Percentiles rank a stretch among this genome's conserved stretches.
phyloP scores from a whole-genome alignment of 2,797 vertebrate genomes.

The Argyrosomus regius region DNA sequence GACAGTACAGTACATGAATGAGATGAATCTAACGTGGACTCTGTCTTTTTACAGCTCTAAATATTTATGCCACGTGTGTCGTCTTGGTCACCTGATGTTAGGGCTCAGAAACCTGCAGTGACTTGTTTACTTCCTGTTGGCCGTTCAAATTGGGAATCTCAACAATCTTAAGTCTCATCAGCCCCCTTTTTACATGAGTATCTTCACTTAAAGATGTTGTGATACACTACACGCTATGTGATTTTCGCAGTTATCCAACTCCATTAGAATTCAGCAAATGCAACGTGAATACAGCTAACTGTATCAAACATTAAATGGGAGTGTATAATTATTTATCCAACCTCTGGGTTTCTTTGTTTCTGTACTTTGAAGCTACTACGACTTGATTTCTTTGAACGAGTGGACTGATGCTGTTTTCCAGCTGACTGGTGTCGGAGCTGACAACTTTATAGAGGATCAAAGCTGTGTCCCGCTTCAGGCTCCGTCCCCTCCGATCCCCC shows the following conservation, averaged over 20 bases:
- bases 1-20: constrained; percentile 78
- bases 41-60: constrained; percentile 79
- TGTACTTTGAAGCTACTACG: constrained; percentile 79
- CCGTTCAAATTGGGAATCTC: constrained; percentile 69
- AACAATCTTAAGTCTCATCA: constrained; percentile 62
- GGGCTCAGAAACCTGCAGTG: constrained; percentile 78
- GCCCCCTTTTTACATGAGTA: constrained; percentile 63
- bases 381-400: constrained; percentile 74
- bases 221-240: constrained; percentile 66
- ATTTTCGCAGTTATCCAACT: constrained; percentile 53
- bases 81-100: constrained; percentile 76
- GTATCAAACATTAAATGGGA: constrained; percentile 85
- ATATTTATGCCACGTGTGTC: constrained; percentile 83
- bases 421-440: constrained; percentile 42
- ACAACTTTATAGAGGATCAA: constrained; percentile 28
- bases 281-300: constrained; percentile 63
- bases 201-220: constrained; percentile 69
- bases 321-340: constrained; percentile 83
- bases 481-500: constrained; percentile 21
- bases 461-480: constrained; percentile 56
- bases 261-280: constrained; percentile 66
- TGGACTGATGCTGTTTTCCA: constrained; percentile 75
- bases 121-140: constrained; percentile 83
- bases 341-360: constrained; percentile 82
- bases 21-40: constrained; percentile 75